phyloP scores from a whole-genome alignment of 2,888 invertebrate genomes.

The Volucella zonaria region DNA sequence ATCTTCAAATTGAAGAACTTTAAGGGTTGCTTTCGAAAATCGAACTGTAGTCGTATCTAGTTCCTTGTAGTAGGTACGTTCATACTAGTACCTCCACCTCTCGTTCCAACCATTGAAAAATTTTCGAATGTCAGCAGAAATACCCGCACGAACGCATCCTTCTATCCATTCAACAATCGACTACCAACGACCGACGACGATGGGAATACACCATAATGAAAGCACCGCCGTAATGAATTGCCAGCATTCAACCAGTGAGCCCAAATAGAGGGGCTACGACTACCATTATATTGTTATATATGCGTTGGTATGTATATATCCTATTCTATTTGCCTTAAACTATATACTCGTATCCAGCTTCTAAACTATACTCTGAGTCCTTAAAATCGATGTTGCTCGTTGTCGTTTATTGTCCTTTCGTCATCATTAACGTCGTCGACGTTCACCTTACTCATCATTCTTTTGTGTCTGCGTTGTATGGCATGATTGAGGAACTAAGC shows the following conservation, averaged over 20 bases:
- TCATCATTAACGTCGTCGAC: slow-evolving; percentile 64
- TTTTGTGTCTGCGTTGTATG: slow-evolving; percentile 42
- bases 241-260: slow-evolving; percentile 55
- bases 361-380: slow-evolving; percentile 35
- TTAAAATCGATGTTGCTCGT: slow-evolving; percentile 66
- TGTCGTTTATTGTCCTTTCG: slow-evolving; percentile 47
- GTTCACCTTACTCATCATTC: slow-evolving; percentile 70
- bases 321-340: slow-evolving; percentile 20
- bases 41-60: not conserved
- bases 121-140: slow-evolving; percentile 70
- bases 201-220: slow-evolving; percentile 65
- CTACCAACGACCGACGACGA: slow-evolving; percentile 15
- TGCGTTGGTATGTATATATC: slow-evolving; percentile 23
- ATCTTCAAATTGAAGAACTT: slow-evolving; percentile 12
- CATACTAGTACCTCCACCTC: not conserved
- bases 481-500: slow-evolving; percentile 52
- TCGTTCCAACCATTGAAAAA: slow-evolving; percentile 30
- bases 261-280: slow-evolving; percentile 44
- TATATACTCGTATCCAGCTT: slow-evolving; percentile 16
- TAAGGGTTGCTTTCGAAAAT: slow-evolving; percentile 59
- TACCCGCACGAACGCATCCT: slow-evolving; percentile 68
- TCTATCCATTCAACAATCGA: slow-evolving; percentile 10
- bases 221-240: slow-evolving; percentile 70
- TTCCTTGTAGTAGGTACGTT: too few relatives aligned
- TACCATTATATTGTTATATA: slow-evolving; percentile 34